Evolutionary conservation across 2,797 vertebrate species (phyloP).

Genomic region (Decapterus maruadsi): DNA sequence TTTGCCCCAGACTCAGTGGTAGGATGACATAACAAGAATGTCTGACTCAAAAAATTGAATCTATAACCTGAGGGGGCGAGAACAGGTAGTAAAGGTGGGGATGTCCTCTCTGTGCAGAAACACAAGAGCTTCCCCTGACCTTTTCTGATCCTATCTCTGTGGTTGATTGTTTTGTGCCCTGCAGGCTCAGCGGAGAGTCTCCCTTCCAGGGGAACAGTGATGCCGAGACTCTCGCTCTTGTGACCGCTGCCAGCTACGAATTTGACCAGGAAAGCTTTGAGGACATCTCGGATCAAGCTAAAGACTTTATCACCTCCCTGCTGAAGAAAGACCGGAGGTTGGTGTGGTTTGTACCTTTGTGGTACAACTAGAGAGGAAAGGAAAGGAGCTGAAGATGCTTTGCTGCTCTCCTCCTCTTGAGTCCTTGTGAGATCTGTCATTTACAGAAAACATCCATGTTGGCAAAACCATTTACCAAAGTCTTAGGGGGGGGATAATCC

Average conservation of each 20-base stretch:
- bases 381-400: neutral
- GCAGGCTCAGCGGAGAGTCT: constrained; percentile 91
- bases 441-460: neutral
- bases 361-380: too few species aligned
- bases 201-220: constrained; percentile 91
- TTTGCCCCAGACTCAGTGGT: neutral
- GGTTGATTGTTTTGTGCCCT: constrained; percentile 2
- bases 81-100: neutral
- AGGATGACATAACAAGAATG: neutral
- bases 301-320: constrained; percentile 89
- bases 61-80: neutral
- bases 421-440: constrained; percentile 5
- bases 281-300: constrained; percentile 88
- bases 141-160: neutral
- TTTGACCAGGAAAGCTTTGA: constrained; percentile 89
- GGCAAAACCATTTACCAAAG: neutral
- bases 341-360: neutral
- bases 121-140: neutral
- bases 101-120: neutral
- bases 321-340: constrained; percentile 88
- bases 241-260: constrained; percentile 86
- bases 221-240: constrained; percentile 85
- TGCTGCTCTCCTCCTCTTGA: neutral
- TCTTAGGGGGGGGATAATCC: neutral
- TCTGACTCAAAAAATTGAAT: neutral